Evolutionary conservation across 2,888 invertebrate species (phyloP).

Genomic region (Liodrosophila aerea): DNA sequence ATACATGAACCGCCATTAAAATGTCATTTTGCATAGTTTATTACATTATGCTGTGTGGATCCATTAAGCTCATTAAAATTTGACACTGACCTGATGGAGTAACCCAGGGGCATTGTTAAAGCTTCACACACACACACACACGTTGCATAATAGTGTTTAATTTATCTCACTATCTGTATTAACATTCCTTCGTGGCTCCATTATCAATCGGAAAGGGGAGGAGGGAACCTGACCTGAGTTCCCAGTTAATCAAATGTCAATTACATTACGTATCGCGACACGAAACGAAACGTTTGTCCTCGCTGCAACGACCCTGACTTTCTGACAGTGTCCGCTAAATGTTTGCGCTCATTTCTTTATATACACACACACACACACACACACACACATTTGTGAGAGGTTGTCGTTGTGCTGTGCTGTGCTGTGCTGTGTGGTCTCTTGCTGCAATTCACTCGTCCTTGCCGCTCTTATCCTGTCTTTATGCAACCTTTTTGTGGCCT

Average conservation of each 20-base stretch:
- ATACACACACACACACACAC: constrained; percentile 5
- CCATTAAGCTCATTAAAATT: constrained; percentile 69
- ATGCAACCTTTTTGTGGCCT: constrained; percentile 13
- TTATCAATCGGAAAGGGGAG: constrained; percentile 12
- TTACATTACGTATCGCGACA: constrained; percentile 61
- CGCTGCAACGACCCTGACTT: constrained; percentile 12
- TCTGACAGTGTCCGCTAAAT: constrained; percentile 36
- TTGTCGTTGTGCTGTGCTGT: neutral
- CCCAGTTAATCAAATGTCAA: constrained; percentile 71
- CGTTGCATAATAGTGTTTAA: constrained; percentile 30
- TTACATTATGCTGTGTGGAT: constrained; percentile 50
- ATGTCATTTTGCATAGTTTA: constrained; percentile 57
- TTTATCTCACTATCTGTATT: constrained; percentile 50
- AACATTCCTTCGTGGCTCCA: constrained; percentile 31
- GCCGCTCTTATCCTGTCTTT: constrained; percentile 39
- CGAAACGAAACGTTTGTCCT: constrained; percentile 23
- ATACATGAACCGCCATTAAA: constrained; percentile 67
- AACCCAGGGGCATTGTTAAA: neutral
- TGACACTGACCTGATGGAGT: constrained; percentile 39
- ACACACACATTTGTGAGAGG: constrained; percentile 1
- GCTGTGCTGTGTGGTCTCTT: constrained; percentile 1
- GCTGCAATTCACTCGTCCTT: constrained; percentile 4
- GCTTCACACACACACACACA: too few relatives aligned
- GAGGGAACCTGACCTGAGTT: constrained; percentile 18
- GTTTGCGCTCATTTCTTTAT: constrained; percentile 31